A percentile compares a stretch with the other conserved stretches of the same genome.
Conservation (phyloP, 2,797 vertebrate species). For the Craterocephalus amniculus region DNA sequence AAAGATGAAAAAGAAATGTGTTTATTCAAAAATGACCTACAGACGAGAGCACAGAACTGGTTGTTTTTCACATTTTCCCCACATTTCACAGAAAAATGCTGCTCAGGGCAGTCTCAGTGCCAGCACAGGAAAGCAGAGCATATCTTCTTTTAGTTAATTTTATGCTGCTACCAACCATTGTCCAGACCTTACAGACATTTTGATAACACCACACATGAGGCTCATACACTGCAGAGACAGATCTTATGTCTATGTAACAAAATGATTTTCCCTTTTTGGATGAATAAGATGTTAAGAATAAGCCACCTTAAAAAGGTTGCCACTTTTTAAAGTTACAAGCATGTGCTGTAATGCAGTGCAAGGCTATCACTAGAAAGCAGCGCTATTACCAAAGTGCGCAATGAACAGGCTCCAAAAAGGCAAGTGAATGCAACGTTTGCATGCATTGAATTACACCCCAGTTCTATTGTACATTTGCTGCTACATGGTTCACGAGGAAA, state of each 20-base stretch:
- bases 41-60: conserved; percentile 23
- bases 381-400: conserved; percentile 60
- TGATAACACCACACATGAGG: conserved; percentile 46
- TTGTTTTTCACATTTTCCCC: conserved; percentile 20
- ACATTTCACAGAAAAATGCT: conserved; percentile 24
- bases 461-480: conserved; percentile 62
- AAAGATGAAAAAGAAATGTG: conserved; percentile 6
- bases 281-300: conserved; percentile 34
- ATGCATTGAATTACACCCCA: conserved; percentile 69
- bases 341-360: conserved; percentile 59
- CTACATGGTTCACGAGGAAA: conserved; percentile 65
- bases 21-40: conserved; percentile 27
- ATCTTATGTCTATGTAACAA: conserved; percentile 44
- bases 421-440: conserved; percentile 67
- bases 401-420: conserved; percentile 67
- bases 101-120: conserved; percentile 19
- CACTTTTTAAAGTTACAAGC: conserved; percentile 51
- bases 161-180: conserved; percentile 38
- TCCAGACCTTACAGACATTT: conserved; percentile 40
- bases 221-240: conserved; percentile 22
- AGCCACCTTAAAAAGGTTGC: conserved; percentile 42
- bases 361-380: conserved; percentile 70
- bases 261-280: conserved; percentile 22
- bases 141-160: conserved; percentile 23
- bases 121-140: conserved; percentile 24